Base-by-base conservation (phyloP, 2,888 invertebrate genomes). In the Biston stratarius region DNA sequence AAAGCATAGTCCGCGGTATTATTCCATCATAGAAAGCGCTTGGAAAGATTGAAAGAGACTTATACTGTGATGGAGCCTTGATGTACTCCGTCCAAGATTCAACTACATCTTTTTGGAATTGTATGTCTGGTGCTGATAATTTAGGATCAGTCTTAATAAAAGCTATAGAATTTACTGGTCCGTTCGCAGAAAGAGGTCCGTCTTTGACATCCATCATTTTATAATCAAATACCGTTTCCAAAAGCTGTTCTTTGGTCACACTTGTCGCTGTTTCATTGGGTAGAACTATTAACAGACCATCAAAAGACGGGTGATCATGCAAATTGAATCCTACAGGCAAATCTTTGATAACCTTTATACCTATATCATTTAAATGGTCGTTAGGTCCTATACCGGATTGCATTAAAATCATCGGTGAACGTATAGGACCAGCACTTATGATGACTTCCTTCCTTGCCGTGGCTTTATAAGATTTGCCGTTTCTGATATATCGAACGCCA, bases 21-120 rank as follows among this genome's bases (percentile, higher is more conserved):
- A 96, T 82, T 0, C 94, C 94, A 70, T 95, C 90, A 77, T 96
- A 96, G 78, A 95, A 96, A 0, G 95, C 77, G 2, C 95, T 82
- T 0, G 96, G 95, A 24, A 88, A 84, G 40, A 93, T 87, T 3
- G 83, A 77, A 0, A 90, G 79, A 24, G 70, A 62, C 5, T 81
- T 79, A 57, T 71, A 77, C 0, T 56, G 53, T 5, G 61, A 60
- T 8, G 96, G 95, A 70, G 95, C 95, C 0, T 80, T 78, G 0
- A 95, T 76, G 62, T 94, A 95, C 72, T 96, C 95, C n/a, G 44
- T 34, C 67, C 67, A 67, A 36, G 40, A 36, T 5, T 67, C 24
- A 3, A 67, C 63, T 5, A 45, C 45, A 33, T 62, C 67, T 9
- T 42, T 49, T 56, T 83, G 81, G 48, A 67, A 95, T 80, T 96